Evolutionary conservation across 2,113 vertebrate genomes (phyloP).

Genomic region (Xyliphius kryptos): DNA sequence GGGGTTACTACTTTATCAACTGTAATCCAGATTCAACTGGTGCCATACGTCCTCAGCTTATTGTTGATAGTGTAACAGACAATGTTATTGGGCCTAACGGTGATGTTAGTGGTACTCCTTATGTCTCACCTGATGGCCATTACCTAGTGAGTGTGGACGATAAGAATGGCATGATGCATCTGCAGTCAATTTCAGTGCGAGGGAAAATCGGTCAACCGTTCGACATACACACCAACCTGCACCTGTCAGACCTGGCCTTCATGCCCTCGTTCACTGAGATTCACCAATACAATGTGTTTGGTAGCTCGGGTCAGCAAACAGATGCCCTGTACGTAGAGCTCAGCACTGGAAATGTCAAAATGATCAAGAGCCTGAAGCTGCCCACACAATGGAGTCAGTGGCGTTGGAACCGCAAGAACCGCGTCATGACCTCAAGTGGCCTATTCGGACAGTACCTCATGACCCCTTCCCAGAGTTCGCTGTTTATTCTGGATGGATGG

Average conservation of each 20-base stretch:
- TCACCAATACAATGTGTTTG: conserved; percentile 89
- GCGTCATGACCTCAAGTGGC: conserved; percentile 80
- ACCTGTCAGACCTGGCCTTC: conserved; percentile 89
- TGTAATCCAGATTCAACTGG: conserved; percentile 77
- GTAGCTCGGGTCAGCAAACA: conserved; percentile 83
- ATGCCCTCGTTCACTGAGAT: conserved; percentile 89
- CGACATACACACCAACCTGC: conserved; percentile 90
- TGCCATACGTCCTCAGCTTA: conserved; percentile 71
- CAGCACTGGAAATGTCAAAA: conserved; percentile 86
- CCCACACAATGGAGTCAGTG: conserved; percentile 75
- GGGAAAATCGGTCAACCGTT: conserved; percentile 81
- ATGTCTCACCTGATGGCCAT: conserved; percentile 85
- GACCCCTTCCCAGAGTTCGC: conserved; percentile 87
- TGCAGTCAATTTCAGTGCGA: conserved; percentile 77
- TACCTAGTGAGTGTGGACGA: conserved; percentile 87
- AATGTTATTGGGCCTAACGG: conserved; percentile 78
- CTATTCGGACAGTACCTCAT: conserved; percentile 94
- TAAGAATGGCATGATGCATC: conserved; percentile 74
- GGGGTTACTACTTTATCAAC: conserved; percentile 85
- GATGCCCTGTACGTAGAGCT: conserved; percentile 88
- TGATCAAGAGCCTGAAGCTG: conserved; percentile 96
- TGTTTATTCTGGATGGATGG: conserved; percentile 91
- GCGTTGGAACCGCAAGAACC: conserved; percentile 83
- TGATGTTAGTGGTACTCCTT: conserved; percentile 77
- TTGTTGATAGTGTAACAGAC: conserved; percentile 84